Conservation (phyloP, 2,888 invertebrate species). For the Athrips mouffetella region DNA sequence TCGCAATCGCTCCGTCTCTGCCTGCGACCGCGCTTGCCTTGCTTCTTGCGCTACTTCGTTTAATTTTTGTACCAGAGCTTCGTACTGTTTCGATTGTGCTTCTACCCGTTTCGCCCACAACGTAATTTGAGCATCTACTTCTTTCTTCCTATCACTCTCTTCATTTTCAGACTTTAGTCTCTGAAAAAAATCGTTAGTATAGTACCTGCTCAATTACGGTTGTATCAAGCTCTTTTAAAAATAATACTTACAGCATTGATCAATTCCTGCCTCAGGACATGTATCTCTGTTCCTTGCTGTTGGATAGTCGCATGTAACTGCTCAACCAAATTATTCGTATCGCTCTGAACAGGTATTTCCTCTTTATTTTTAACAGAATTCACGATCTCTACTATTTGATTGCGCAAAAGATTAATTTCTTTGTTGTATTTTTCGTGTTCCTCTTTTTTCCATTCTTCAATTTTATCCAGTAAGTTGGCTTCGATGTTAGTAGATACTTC, state of each 20-base stretch:
- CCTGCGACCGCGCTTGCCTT: conserved; percentile 49
- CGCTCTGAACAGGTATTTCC: conserved; percentile 30
- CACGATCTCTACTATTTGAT: conserved; percentile 61
- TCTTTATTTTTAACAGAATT: conserved; percentile 52
- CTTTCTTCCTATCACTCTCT: conserved; percentile 44
- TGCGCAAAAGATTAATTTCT: conserved; percentile 65
- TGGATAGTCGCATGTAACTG: conserved; percentile 63
- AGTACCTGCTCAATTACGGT: not conserved
- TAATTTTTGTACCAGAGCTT: conserved; percentile 55
- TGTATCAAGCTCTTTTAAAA: not conserved
- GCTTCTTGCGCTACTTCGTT: conserved; percentile 58
- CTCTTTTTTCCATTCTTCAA: conserved; percentile 73
- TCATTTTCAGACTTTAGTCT: conserved; percentile 42
- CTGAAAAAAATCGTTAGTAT: conserved; percentile 34
- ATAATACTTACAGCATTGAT: conserved; percentile 51
- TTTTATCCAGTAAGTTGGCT: conserved; percentile 53
- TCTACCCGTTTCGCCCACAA: conserved; percentile 58
- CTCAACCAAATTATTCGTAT: conserved; percentile 44
- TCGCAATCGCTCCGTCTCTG: conserved; percentile 50
- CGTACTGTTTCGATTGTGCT: conserved; percentile 59
- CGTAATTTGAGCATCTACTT: conserved; percentile 52
- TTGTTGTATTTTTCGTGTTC: conserved; percentile 75
- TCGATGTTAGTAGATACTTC: conserved; percentile 54
- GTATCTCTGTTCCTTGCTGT: conserved; percentile 74
- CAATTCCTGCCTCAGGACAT: conserved; percentile 65